Percentiles rank a stretch among this genome's conserved stretches.
These are phyloP conservation scores for Zaprionus lachaisei DNA, from an alignment of 1,140 invertebrate genomes.

Conservation along the genomic window DNA sequence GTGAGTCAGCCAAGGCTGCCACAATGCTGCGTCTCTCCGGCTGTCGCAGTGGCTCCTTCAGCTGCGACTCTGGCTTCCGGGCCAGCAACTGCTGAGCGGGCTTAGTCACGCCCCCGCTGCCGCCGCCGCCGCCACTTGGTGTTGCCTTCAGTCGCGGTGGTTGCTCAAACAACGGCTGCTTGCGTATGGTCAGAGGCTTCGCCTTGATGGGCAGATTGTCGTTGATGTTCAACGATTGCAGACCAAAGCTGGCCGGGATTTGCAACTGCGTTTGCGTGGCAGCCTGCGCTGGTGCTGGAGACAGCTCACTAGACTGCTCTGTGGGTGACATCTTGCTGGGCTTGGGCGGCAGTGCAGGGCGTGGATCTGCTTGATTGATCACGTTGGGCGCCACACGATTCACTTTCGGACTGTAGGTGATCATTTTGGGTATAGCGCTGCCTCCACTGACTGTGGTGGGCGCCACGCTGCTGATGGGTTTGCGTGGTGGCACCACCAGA, in stretches of 20 bases:
- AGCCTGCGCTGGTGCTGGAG: neutral
- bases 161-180: conserved; percentile 90
- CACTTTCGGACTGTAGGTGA: conserved; percentile 86
- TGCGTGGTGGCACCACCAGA: conserved; percentile 85
- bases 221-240: conserved; percentile 82
- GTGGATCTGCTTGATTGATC: conserved; percentile 54
- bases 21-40: conserved; percentile 10
- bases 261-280: conserved; percentile 32
- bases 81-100: conserved; percentile 83
- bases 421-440: conserved; percentile 87
- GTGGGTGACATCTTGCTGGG: conserved; percentile 85
- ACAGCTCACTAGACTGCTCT: conserved; percentile 37
- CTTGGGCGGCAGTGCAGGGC: conserved; percentile 91
- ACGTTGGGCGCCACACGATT: conserved; percentile 83
- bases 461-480: conserved; percentile 93
- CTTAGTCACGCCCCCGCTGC: conserved; percentile 32
- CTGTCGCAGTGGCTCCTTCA: conserved; percentile 52
- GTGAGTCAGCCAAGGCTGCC: conserved; percentile 41
- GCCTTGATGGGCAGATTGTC: conserved; percentile 89
- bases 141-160: conserved; percentile 89
- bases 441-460: conserved; percentile 89
- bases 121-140: conserved; percentile 30
- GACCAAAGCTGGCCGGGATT: conserved; percentile 82
- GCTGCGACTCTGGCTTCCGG: conserved; percentile 92
- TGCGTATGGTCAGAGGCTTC: conserved; percentile 91